Evolutionary conservation across 2,797 vertebrate species (phyloP), one percentile per base, ranked within the genome.

Genomic region (Ciconia nigra): DNA sequence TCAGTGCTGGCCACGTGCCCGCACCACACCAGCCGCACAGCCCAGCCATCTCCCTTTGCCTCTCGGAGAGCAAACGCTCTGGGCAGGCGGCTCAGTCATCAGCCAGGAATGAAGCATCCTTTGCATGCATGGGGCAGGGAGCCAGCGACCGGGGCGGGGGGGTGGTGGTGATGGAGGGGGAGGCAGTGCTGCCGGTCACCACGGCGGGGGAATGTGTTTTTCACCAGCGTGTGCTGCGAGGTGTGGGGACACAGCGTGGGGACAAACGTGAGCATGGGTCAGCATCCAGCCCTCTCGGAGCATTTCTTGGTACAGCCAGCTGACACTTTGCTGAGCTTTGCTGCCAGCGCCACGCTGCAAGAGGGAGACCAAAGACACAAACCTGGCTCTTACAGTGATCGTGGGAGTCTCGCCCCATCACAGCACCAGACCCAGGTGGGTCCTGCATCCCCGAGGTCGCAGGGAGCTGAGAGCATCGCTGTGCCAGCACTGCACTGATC

Each of bases 181-280:
- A 79, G 67, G 46, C 52, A 84, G 19, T 0, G 0, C 57, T 73
- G 65, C 39, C 1, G 2, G 74, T 51, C 46, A 22, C 10, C 0
- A 0, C 1, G 2, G 28, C 0, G 1, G 11, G 44, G 57, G 26
- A 42, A 31, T 2, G 0, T 13, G 58, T 14, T 47, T 66, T 31
- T 49, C 58, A 55, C 26, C 37, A 25, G 24, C 1, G 5, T 2
- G 2, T 9, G 49, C 35, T 11, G 2, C 9, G 5, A 44, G 55
- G 31, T 3, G 2, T 31, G 33, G 18, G 17, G 49, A 16, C 10
- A 28, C 9, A 6, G 47, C 2, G 0, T 49, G 35, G 26, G 49
- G 49, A 35, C 8, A 5, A 44, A 24, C 0, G 3, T 20, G 63
- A 57, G 70, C 46, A 18, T 1, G 3, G 55, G 58, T 25, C 80